Base-by-base conservation (phyloP, 2,113 vertebrate genomes). In the Python bivittatus region DNA sequence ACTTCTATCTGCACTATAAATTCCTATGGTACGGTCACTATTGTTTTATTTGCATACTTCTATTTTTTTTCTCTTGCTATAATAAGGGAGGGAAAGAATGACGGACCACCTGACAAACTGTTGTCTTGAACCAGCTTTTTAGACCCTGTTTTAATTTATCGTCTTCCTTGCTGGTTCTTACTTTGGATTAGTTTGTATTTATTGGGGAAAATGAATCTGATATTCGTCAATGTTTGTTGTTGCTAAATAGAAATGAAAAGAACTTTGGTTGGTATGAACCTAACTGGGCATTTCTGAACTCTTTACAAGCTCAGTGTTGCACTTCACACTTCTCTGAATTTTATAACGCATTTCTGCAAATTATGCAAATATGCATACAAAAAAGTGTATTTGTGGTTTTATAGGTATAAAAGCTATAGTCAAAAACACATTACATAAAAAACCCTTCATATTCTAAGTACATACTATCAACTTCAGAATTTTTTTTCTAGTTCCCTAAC, bases 21-120 rank as follows among this genome's bases (percentile, higher is more conserved):
- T 79, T 93, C 53, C 57, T 89, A 20, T 52, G 42, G 60, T 86
- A 93, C 93, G 93, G 85, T 23, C 61, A 64, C 92, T 86, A 89
- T 42, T 85, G 48, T 7, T 29, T 87, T 92, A 92, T 52, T 1
- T 0, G 1, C 89, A 90, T 85, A 56, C 91, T 22, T 0, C 33
- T 68, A 29, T 79, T 93, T 38, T 92, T 1, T 93, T 38, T 92
- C 1, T 11, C 54, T 33, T 56, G 27, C 20, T 38, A 1, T 91
- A 84, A 84, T 57, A 15, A 38, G 42, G 54, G 13, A 17, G 33
- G 53, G 25, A 79, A 22, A 8, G n/a, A 83, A 33, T 84, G 48
- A 91, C 13, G 44, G 84, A 42, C 61, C 64, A 38, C 27, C 27
- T 88, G 60, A 79, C 29, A 72, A 23, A 23, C 25, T 56, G 79